phyloP scores from a whole-genome alignment of 2,888 invertebrate genomes.

The Galeopsomyia nigrocyanea region DNA sequence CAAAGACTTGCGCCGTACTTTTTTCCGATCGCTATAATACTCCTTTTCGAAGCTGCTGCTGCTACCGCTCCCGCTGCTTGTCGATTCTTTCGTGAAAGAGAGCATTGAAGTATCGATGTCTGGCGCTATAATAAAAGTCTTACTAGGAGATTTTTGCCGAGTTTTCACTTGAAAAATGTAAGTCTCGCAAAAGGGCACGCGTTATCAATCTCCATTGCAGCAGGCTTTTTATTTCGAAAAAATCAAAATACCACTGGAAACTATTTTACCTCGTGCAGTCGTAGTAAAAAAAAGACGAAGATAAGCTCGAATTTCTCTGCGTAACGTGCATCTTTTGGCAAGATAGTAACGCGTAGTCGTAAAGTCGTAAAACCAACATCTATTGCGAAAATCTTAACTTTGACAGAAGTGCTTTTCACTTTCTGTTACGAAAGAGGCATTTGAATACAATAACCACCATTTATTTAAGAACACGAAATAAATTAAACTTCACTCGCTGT shows the following conservation, averaged over 20 bases:
- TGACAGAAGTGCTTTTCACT: not conserved
- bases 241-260: no score
- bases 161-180: slow-evolving; percentile 9
- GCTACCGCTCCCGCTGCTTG: no score
- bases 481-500: no score
- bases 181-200: slow-evolving; percentile 4
- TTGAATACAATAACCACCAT: no score
- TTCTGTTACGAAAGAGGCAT: slow-evolving; percentile 15
- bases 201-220: not conserved
- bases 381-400: slow-evolving; percentile 10
- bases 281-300: no score
- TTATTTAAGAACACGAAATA: no score
- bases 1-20: not conserved
- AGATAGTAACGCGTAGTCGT: not conserved
- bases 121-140: no score
- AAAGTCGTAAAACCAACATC: slow-evolving; percentile 25
- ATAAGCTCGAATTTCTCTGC: not conserved
- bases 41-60: slow-evolving; percentile 1
- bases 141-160: not conserved
- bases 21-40: slow-evolving; percentile 1
- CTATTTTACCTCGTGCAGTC: no score
- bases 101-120: no score
- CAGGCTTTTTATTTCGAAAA: not conserved
- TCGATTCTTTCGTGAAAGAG: no score
- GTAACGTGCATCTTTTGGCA: not conserved